A percentile compares a stretch with the other conserved stretches of the same genome.
Conservation (phyloP, 2,888 invertebrate species). For the Caenorhabditis sp. region DNA sequence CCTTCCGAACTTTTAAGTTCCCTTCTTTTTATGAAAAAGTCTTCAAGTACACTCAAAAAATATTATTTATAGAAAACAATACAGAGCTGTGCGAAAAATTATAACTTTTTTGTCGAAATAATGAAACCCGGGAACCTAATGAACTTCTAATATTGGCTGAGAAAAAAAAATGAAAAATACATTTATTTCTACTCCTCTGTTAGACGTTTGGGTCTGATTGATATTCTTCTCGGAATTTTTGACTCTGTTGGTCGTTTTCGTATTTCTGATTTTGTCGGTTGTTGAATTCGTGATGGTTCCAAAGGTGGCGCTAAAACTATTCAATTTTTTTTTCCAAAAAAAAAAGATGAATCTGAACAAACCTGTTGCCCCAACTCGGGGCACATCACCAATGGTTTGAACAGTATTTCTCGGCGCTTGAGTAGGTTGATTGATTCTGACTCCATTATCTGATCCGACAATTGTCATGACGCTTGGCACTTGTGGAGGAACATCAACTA, state of each 20-base stretch:
- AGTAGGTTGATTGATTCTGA: conserved; percentile 36
- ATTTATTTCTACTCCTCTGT: not conserved
- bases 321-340: no score
- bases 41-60: no score
- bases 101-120: no score
- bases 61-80: no score
- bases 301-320: not conserved
- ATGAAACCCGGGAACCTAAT: no score
- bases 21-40: no score
- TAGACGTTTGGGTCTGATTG: not conserved
- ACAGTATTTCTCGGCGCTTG: not conserved
- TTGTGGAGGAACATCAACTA: conserved; percentile 16
- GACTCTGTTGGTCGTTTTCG: not conserved
- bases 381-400: not conserved
- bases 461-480: conserved; percentile 60
- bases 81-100: no score
- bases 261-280: not conserved
- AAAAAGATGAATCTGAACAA: not conserved
- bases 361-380: not conserved
- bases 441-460: conserved; percentile 57
- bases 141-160: no score
- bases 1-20: no score
- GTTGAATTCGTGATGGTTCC: not conserved
- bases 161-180: no score
- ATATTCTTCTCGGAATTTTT: not conserved